phyloP scores from a whole-genome alignment of 2,797 vertebrate species.

The Anolis apletophallus region DNA sequence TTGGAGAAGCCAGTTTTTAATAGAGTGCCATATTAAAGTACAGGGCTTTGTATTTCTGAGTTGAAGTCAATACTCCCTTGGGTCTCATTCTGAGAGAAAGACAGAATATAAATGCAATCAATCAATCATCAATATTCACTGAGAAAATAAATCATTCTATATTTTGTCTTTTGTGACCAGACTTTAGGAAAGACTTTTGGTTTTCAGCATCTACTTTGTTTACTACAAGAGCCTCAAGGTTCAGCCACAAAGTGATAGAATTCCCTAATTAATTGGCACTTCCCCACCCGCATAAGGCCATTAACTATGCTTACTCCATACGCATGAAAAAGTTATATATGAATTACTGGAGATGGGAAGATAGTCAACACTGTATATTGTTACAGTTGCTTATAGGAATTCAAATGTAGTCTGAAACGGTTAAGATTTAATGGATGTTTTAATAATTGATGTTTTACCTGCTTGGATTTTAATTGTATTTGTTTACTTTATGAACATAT shows the following conservation, averaged over 20 bases:
- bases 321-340: background rate
- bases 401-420: no score
- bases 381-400: no score
- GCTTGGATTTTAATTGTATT: no score
- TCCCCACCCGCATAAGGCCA: no score
- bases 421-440: no score
- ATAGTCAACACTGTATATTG: no score
- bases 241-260: background rate
- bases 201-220: background rate
- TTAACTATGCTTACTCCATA: background rate
- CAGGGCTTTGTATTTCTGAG: background rate
- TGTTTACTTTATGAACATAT: no score
- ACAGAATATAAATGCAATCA: no score
- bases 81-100: no score
- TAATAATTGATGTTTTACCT: no score
- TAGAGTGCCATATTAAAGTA: background rate
- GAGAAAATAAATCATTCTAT: background rate
- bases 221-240: background rate
- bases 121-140: no score
- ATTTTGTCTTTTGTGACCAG: background rate
- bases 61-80: background rate
- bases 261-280: no score
- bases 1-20: background rate
- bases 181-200: background rate
- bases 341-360: background rate